Base-by-base conservation (phyloP, 2,797 vertebrate species). In the Falco berigora region DNA sequence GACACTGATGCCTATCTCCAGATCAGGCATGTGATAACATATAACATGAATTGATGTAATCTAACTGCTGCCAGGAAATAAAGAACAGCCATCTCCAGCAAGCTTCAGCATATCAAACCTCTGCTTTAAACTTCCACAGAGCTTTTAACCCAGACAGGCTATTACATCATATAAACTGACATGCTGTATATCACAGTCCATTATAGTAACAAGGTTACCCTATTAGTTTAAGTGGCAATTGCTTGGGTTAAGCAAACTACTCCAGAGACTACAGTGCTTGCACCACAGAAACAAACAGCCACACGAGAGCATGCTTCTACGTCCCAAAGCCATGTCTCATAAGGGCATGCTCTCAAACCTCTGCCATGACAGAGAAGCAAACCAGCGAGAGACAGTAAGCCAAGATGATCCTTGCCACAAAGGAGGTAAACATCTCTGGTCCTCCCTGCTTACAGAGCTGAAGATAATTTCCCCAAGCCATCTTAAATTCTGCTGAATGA, bases 111-210 rank as follows among this genome's bases (percentile, higher is more conserved):
- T 38, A 69, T 90, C 82, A 90, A 90, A 76, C 42, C 32, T 79
- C 72, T 72, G 46, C 63, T 81, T 67, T 85, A 79, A 87, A 85
- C 55, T 82, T 97, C 49, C 47, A 67, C 4, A 36, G 80, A 93
- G 86, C 80, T 96, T 95, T 95, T 88, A 93, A 47, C 40, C 80
- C 52, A 67, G 72, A 87, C 44, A 93, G 77, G 25, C 52, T 85
- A 91, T 53, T 89, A 82, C 90, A 95, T 94, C 88, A 71, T n/a
- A 61, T 49, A 69, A 86, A 85, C 55, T 85, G 77, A 82, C 67
- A 44, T 15, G 30, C 49, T 82, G 71, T 77, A 38, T 52, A 82
- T 77, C 71, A 73, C 83, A 91, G 92, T 49, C 84, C 63, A 92
- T 92, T 89, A 79, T 0, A 81, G 90, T 59, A 96, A 82, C 86